Base-by-base conservation (phyloP, 2,113 vertebrate genomes). In the Tenebrosternarchus preto region DNA sequence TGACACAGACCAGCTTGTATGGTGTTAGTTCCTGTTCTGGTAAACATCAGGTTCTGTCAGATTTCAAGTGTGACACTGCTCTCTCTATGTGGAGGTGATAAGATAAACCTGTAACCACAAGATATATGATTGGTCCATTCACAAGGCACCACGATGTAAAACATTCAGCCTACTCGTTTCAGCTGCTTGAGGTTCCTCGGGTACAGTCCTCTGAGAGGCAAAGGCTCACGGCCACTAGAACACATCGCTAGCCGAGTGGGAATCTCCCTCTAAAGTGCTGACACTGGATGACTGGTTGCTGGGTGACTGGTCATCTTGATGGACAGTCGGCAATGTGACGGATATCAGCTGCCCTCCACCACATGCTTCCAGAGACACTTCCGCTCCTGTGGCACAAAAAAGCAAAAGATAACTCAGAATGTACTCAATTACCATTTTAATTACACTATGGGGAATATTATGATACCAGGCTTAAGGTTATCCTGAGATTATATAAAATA, bases 241-340 rank as follows among this genome's bases (percentile, higher is more conserved):
- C 46, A 79, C 50, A n/a, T 95, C 91, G 68, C 89, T 75, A 36
- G 89, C 92, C 0, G 93, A 93, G 59, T 90, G 92, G 0, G 43
- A 82, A 73, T 90, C 84, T 0, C 68, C 91, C 43, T 15, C 82
- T 1, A 66, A 0, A 3, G 83, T 85, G 79, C 93, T 92, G 74
- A 71, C 3, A 19, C 89, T 91, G 67, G 66, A 86, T 0, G 80
- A 83, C 39, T 80, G 73, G 1, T 85, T 43, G 43, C 43, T 91
- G 67, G 66, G 87, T 0, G 80, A 83, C 36, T 78, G 71, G 2
- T 85, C 80, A 0, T 91, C 92, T 20, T 2, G 36, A 4, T 31
- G 82, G 4, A 11, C 53, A 0, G 90, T 88, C 24, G 92, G 93
- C 36, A 92, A 82, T 0, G 29, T 89, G 85, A 92, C 86, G 0